Conservation (phyloP, 1,140 invertebrate genomes). For the Chironomus striatipennis region DNA sequence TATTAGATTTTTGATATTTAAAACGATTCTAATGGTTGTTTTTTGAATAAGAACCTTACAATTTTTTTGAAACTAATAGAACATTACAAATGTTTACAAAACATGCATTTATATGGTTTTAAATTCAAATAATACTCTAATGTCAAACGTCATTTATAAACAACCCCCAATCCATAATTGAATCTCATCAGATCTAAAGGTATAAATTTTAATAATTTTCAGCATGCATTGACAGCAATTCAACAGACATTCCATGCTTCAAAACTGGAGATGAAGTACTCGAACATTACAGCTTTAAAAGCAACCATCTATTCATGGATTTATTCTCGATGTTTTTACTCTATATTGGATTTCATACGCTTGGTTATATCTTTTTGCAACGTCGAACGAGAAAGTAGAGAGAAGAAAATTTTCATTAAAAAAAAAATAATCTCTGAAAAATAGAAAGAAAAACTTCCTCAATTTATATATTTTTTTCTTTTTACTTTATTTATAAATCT, state of each 20-base stretch:
- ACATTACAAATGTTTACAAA: too few species aligned
- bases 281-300: slow-evolving; percentile 59
- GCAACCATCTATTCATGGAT: slow-evolving; percentile 53
- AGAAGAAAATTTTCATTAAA: slow-evolving; percentile 30
- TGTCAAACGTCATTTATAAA: too few species aligned
- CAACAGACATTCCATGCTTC: slow-evolving; percentile 56
- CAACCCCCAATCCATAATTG: too few species aligned
- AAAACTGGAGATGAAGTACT: slow-evolving; percentile 61
- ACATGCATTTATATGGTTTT: too few species aligned
- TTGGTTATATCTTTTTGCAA: slow-evolving; percentile 57
- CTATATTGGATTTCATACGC: slow-evolving; percentile 58
- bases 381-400: slow-evolving; percentile 53
- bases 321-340: slow-evolving; percentile 54
- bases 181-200: too few species aligned
- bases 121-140: too few species aligned
- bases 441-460: background rate
- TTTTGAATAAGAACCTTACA: too few species aligned
- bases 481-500: slow-evolving; percentile 22
- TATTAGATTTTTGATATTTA: too few species aligned
- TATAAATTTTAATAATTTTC: slow-evolving; percentile 33
- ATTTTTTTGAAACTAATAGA: too few species aligned
- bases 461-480: background rate
- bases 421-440: too few species aligned
- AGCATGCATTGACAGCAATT: slow-evolving; percentile 53
- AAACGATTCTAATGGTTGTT: too few species aligned